These are phyloP conservation scores for Papilio machaon DNA, from an alignment of 1,140 invertebrate genomes.

Conservation along the genomic window DNA sequence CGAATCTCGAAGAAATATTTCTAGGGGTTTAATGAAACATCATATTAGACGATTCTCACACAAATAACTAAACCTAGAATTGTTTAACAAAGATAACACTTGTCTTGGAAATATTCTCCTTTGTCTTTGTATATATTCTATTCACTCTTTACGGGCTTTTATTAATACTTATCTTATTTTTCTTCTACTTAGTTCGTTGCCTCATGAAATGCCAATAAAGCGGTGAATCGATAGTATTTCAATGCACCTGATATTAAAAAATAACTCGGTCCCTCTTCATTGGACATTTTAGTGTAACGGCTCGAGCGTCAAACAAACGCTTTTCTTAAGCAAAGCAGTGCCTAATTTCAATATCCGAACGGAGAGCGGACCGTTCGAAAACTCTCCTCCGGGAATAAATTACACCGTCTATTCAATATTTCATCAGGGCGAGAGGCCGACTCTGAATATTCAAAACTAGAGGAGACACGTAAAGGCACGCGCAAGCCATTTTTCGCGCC, in stretches of 20 bases:
- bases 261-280: conserved; percentile 32
- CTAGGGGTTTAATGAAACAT: not conserved
- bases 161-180: not conserved
- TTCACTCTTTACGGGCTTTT: too few species aligned
- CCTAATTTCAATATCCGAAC: conserved; percentile 81
- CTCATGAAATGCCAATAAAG: conserved; percentile 9
- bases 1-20: not conserved
- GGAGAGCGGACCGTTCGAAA: conserved; percentile 70
- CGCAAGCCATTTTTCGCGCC: conserved; percentile 81
- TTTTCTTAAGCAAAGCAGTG: conserved; percentile 75
- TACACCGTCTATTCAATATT: conserved; percentile 80
- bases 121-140: too few species aligned
- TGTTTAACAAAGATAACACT: not conserved
- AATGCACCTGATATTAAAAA: conserved; percentile 17
- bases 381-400: conserved; percentile 78
- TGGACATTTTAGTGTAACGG: conserved; percentile 53
- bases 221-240: conserved; percentile 14
- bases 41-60: too few species aligned
- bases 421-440: conserved; percentile 76
- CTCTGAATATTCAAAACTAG: conserved; percentile 80
- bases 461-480: conserved; percentile 79
- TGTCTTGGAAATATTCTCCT: too few species aligned
- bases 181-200: not conserved
- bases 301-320: conserved; percentile 72
- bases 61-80: not conserved